These are phyloP conservation scores for Aplochiton taeniatus DNA, from an alignment of 2,797 vertebrate species.

Conservation along the genomic window DNA sequence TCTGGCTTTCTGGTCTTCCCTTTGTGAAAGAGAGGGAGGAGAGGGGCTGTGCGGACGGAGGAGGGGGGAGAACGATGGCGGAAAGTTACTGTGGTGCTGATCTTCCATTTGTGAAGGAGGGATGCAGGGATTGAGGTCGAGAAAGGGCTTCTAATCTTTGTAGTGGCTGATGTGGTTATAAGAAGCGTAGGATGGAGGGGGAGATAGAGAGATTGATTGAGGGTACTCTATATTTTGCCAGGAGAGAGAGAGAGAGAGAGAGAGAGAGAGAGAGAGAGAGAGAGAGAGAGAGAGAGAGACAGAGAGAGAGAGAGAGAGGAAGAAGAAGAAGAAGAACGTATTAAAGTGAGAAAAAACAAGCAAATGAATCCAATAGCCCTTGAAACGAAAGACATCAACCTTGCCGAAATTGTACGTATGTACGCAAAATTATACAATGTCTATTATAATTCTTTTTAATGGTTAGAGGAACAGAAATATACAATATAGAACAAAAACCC, in stretches of 20 bases:
- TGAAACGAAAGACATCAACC: too few relatives aligned
- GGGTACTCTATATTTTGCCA: not conserved
- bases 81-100: not conserved
- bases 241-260: not conserved
- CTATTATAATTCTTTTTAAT: too few relatives aligned
- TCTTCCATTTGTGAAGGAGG: not conserved
- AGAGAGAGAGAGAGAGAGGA: not conserved
- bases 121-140: not conserved
- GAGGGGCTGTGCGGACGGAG: not conserved
- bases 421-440: too few relatives aligned
- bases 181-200: not conserved
- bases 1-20: slow-evolving; percentile 84
- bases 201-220: too few relatives aligned
- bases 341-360: too few relatives aligned
- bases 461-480: too few relatives aligned
- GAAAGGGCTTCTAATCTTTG: not conserved
- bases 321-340: too few relatives aligned
- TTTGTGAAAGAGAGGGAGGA: slow-evolving; percentile 52
- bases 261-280: not conserved
- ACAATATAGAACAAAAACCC: too few relatives aligned
- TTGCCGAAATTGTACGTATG: too few relatives aligned
- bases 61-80: not conserved
- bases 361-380: too few relatives aligned
- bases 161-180: too few relatives aligned
- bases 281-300: not conserved